Conservation (phyloP, 64 coral and sea anemone species). For the Catalaphyllia jardinei region DNA sequence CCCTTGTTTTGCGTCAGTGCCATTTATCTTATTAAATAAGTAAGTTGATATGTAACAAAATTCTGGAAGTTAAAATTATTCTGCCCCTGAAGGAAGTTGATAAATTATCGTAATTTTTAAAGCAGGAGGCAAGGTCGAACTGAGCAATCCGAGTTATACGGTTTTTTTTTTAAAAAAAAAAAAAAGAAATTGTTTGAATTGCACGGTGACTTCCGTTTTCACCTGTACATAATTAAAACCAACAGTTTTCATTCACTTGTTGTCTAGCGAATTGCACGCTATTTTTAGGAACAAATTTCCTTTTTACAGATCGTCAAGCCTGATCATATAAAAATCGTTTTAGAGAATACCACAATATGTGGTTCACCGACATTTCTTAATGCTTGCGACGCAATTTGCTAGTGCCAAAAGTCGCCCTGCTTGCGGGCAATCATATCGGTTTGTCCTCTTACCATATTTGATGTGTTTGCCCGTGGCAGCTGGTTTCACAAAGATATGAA, state of each 20-base stretch:
- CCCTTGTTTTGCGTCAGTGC: neutral
- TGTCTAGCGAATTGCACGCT: no score
- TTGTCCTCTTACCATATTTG: neutral
- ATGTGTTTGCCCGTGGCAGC: neutral
- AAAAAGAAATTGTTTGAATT: neutral
- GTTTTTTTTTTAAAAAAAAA: constrained; percentile 3
- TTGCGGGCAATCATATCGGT: neutral
- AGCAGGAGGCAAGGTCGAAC: neutral
- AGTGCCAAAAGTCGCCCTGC: neutral
- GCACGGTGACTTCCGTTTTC: neutral
- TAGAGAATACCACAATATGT: neutral
- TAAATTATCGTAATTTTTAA: neutral
- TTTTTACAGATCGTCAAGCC: neutral
- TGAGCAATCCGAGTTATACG: neutral
- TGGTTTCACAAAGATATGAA: neutral
- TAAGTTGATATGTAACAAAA: neutral
- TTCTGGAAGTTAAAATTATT: constrained; percentile 2
- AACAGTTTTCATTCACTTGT: neutral
- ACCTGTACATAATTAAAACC: constrained; percentile 4
- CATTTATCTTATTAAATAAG: neutral
- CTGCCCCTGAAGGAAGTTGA: neutral
- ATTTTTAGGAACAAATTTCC: neutral
- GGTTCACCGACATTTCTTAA: constrained; percentile 16
- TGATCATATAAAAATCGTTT: neutral
- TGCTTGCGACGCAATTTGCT: neutral